Evolutionary conservation across 2,797 vertebrate species (phyloP), one percentile per base, ranked within the genome.

Genomic region (Siniperca undulata): DNA sequence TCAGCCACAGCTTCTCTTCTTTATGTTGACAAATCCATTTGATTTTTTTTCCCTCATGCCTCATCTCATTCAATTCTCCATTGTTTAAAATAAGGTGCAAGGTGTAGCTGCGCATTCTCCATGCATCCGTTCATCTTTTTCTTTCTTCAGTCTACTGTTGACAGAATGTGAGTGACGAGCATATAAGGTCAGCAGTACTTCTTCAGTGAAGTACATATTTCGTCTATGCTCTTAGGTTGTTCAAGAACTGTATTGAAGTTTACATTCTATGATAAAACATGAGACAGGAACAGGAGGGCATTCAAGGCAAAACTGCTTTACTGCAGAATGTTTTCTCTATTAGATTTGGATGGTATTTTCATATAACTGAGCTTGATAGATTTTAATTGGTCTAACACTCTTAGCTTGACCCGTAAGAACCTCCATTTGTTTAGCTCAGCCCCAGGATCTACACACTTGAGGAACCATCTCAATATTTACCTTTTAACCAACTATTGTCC

Each of bases 391-490:
- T 83, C 42, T 42, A 53, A 52, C n/a, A 13, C 48, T 76, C 61
- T 62, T 71, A 46, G 56, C 34, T 20, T 59, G 60, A 78, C 58
- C 64, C 24, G 48, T 52, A 38, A 65, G 66, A 52, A 68, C 78
- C 56, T 68, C 44, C 34, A 36, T 61, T 60, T 77, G 72, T 83
- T 87, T 82, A 46, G 55, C 30, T 72, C 70, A 61, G 60, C 58
- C 16, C 14, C 61, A 77, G 82, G 80, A 91, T 86, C 68, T 81
- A 74, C 70, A 68, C 88, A 89, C 88, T 89, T 86, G 74, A 91
- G 70, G 27, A 91, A 70, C 38, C 74, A 44, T 85, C 78, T 86
- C 58, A 90, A 85, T 92, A 91, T 93, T 94, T 93, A 91, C 69
- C 81, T 70, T 65, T 82, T 44, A 74, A 24, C 80, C 67, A 38